Conservation (phyloP, 2,888 invertebrate species). For the Lasioglossum oenotherae region DNA sequence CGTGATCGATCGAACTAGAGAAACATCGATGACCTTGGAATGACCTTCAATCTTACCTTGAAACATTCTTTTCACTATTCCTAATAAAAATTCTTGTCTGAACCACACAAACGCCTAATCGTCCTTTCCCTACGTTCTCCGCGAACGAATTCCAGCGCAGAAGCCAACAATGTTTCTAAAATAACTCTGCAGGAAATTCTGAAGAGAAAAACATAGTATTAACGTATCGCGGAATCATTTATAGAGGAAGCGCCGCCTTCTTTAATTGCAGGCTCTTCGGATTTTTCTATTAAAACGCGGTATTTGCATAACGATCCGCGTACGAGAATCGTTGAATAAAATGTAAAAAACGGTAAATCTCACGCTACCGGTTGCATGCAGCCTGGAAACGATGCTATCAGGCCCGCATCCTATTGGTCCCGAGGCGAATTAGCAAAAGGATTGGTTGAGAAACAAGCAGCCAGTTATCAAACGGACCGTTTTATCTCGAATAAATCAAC, state of each 20-base stretch:
- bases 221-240: background rate
- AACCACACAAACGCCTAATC: background rate
- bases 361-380: background rate
- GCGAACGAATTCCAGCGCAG: background rate
- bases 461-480: background rate
- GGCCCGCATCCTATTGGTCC: slow-evolving; percentile 14
- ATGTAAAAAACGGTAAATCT: background rate
- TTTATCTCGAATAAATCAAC: slow-evolving; percentile 23
- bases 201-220: background rate
- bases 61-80: background rate
- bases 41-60: background rate
- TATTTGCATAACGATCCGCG: background rate
- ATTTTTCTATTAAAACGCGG: background rate
- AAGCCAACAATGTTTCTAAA: background rate
- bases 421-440: background rate
- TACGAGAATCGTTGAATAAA: background rate
- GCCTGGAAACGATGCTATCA: slow-evolving; percentile 5
- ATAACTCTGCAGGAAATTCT: background rate
- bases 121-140: background rate
- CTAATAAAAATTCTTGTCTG: background rate
- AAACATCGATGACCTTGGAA: background rate
- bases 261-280: background rate
- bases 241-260: background rate
- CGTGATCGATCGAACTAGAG: background rate
- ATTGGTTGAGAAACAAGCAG: slow-evolving; percentile 2